phyloP scores from a whole-genome alignment of 2,113 vertebrate genomes.

The Odobenus rosmarus region DNA sequence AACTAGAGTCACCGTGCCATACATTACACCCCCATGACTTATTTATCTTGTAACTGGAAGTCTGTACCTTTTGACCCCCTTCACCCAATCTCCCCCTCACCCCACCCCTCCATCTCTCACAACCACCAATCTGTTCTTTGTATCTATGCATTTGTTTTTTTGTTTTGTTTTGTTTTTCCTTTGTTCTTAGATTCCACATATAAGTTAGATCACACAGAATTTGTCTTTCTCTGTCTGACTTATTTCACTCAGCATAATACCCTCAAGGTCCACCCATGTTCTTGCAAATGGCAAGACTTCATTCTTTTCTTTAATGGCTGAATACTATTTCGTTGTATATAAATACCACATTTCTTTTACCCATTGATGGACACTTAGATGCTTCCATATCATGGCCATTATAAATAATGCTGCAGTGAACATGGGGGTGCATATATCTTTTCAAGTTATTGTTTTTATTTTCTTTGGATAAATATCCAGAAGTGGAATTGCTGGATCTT shows the following conservation, averaged over 20 bases:
- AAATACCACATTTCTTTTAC: background rate
- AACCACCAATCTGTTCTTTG: background rate
- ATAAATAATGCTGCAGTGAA: background rate
- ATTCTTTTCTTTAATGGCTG: background rate
- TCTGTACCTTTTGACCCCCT: background rate
- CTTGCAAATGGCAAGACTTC: background rate
- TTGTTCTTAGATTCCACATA: background rate
- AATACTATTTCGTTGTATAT: background rate
- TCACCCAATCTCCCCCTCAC: background rate
- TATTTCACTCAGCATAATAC: background rate
- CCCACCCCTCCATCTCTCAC: background rate
- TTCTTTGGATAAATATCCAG: background rate
- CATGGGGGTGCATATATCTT: background rate
- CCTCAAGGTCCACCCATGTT: background rate
- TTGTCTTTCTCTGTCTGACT: background rate
- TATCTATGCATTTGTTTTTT: background rate
- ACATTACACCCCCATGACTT: background rate
- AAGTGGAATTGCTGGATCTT: background rate
- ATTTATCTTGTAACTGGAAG: background rate
- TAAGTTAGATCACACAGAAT: background rate
- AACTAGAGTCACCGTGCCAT: background rate
- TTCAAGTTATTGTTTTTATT: background rate
- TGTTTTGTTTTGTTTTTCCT: background rate
- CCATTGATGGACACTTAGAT: background rate
- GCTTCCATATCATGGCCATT: background rate